Base-by-base conservation (phyloP, 2,888 invertebrate genomes). In the Lepidocyrtoides sp. region DNA sequence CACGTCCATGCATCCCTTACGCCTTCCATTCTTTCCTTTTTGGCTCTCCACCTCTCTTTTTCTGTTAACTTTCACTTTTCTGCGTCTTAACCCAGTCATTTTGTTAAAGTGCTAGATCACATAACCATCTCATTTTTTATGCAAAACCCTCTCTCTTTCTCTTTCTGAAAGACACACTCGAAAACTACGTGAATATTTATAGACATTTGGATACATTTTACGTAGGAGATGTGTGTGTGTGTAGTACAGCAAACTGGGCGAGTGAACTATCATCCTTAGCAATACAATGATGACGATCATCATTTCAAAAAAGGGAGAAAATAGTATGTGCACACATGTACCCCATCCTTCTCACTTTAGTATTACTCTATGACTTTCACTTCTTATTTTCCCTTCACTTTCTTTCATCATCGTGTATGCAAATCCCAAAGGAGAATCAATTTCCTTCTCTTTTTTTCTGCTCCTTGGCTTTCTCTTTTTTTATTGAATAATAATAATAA, bases 121-220 rank as follows among this genome's bases (percentile, higher is more conserved):
- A 81, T 81, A 60, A 81, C 81, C 36, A 81, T 81, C 81, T 81
- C 81, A 81, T 81, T 81, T 60, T 60, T 81, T 81, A 81, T 81
- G 81, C 60, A 81, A 81, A 81, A 81, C 17, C 81, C 36, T 57
- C 14, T 60, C 29, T 51, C 48, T 12, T 44, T 72, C 7, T 32
- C 44, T 44, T 3, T 75, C 17, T 10, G 12, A 48, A 48, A 36
- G 36, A 7, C 36, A 36, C 36, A 36, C 36, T 36, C 36, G 7
- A 36, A 36, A 36, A 36, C 36, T 36, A 36, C 36, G 36, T 36
- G 36, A 36, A n/a, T 8, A 23, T 8, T 8, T 20, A 57, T 17
- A 20, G 2, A 57, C 20, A 17, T 23, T 5, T 20, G 17, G 4
- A 54, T n/a, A 14, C 17, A 54, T 17, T 12, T n/a, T 54, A 12